A percentile compares a stretch with the other conserved stretches of the same genome.
Conservation (phyloP, 2,113 vertebrate genomes). For the Hoplias malabaricus region DNA sequence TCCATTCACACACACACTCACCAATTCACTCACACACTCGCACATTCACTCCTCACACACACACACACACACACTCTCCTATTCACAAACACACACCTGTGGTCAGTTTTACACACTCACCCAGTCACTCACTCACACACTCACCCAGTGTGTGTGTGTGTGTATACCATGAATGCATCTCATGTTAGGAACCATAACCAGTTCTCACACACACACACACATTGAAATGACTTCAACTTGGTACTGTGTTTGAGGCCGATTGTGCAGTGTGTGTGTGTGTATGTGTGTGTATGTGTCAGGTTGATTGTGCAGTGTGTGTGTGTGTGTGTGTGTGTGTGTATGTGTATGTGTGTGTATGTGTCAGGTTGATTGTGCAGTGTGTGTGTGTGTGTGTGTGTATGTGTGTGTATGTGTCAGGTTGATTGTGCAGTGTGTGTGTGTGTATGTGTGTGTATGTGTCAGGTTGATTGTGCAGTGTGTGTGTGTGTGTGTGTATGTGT, state of each 20-base stretch:
- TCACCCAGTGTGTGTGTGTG: no score
- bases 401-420: neutral
- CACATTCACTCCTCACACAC: no score
- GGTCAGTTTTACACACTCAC: no score
- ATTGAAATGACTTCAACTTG: no score
- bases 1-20: no score
- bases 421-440: conserved; percentile 8
- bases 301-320: neutral
- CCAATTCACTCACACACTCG: no score
- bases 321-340: conserved; percentile 24
- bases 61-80: no score
- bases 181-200: no score
- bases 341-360: conserved; percentile 21
- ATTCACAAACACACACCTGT: no score
- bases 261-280: conserved; percentile 50
- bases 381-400: conserved; percentile 30
- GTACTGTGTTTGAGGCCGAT: conserved; percentile 22
- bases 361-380: neutral
- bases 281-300: neutral
- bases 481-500: conserved; percentile 24
- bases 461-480: neutral
- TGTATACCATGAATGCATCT: no score
- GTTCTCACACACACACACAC: no score
- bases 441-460: conserved; percentile 23
- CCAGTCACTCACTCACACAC: no score